Evolutionary conservation across 37 sponge, comb jelly and placozoan genomes (phyloP).

Genomic region (Geodia barretti): DNA sequence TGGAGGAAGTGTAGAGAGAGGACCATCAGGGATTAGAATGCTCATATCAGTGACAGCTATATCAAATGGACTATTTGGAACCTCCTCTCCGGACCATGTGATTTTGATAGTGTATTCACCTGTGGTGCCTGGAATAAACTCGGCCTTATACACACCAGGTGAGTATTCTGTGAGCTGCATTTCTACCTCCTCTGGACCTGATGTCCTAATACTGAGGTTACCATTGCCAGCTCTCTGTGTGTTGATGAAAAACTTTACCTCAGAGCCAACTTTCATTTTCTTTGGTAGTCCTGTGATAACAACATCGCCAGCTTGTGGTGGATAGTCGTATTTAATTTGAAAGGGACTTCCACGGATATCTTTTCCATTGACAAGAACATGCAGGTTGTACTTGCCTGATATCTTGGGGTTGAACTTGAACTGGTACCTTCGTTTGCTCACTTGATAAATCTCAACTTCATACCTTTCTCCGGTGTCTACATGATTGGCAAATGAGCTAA

Average conservation of each 20-base stretch:
- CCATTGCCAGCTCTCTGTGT: conserved; percentile 3
- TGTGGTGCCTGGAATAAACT: conserved; percentile 60
- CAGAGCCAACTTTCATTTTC: conserved; percentile 15
- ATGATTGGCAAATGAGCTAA: conserved; percentile 24
- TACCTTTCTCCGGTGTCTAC: conserved; percentile 24
- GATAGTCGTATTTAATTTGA: conserved; percentile 37
- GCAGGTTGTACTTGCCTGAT: conserved; percentile 39
- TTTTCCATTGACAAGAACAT: conserved; percentile 30
- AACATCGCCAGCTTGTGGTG: conserved; percentile 32
- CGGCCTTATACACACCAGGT: no score
- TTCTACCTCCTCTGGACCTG: conserved; percentile 64
- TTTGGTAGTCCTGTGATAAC: not conserved
- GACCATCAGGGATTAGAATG: no score
- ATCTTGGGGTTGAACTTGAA: conserved; percentile 13
- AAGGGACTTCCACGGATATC: conserved; percentile 62
- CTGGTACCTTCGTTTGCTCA: not conserved
- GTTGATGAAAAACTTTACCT: conserved; percentile 28
- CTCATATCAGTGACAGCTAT: conserved; percentile 35
- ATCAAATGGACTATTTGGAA: conserved; percentile 82
- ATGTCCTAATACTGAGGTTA: conserved; percentile 4
- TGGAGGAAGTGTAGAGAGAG: no score
- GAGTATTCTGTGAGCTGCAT: conserved; percentile 34
- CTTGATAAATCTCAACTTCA: conserved; percentile 40
- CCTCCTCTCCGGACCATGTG: conserved; percentile 71
- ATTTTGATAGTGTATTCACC: conserved; percentile 65